Evolutionary conservation across 2,888 invertebrate species (phyloP), one percentile per base, ranked within the genome.

Genomic region (Lasioglossum villosulum): DNA sequence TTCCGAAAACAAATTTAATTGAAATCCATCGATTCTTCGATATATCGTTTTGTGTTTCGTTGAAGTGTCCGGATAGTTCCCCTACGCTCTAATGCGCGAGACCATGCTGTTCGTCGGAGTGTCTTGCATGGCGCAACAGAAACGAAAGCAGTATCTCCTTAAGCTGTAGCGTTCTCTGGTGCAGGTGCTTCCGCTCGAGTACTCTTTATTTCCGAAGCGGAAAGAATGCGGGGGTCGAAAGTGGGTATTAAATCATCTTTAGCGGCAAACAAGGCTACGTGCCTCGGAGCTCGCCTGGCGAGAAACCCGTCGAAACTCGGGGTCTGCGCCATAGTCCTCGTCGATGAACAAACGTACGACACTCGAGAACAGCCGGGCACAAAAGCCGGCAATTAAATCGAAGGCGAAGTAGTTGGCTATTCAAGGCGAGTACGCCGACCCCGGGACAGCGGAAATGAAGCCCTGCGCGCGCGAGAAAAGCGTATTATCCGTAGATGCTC

Each of bases 331-430:
- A 16, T 16, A 34, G 39, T 52, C 48, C 39, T 74, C 66, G 56
- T 66, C 81, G 81, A 81, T 73, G 78, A 86, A 74, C 80, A 77
- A 56, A 72, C 71, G 85, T 63, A 72, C 77, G 85, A 75, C 76
- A 70, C 74, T 79, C 70, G 12, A 39, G 23, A 86, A 80, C 59
- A 73, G 74, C 45, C 70, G 66, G 56, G 71, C 72, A 82, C 82
- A 89, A 90, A 86, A 76, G 70, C 68, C 71, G 75, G 84, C 89
- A 88, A 89, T 91, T 91, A 91, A 90, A 83, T 86, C 73, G 66
- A 80, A 78, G 86, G 59, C 68, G 71, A 90, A 83, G 86, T 90
- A 85, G 86, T 90, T 91, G 86, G 85, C 80, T 86, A 91, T 88
- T 90, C 90, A 86, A 86, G 82, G 70, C 70, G 42, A 82, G 80